Conservation (phyloP, 2,888 invertebrate genomes). For the Leptarthrus brevirostris region DNA sequence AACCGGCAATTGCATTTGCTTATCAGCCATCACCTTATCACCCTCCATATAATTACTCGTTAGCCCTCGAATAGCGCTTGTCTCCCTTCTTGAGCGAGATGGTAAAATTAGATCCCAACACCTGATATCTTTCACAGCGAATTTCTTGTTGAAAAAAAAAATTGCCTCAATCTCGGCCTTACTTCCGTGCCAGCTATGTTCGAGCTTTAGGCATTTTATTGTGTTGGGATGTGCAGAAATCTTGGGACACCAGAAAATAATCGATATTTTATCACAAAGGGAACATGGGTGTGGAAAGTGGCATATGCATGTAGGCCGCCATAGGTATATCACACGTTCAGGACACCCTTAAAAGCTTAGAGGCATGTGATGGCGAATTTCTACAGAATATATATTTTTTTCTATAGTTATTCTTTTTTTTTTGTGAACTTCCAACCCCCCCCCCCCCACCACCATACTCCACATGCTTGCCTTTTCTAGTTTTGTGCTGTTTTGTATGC, state of each 20-base stretch:
- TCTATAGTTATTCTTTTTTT: background rate
- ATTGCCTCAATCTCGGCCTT: background rate
- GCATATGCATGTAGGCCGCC: conserved; percentile 4
- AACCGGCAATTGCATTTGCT: conserved; percentile 2
- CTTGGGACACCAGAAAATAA: conserved; percentile 34
- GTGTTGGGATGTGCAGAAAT: conserved; percentile 24
- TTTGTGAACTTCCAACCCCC: background rate
- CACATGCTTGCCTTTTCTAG: background rate
- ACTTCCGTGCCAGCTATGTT: background rate
- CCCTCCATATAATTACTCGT: background rate
- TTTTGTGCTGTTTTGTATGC: conserved; percentile 21
- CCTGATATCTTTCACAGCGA: conserved; percentile 24
- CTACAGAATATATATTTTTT: no score
- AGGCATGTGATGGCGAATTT: conserved; percentile 1
- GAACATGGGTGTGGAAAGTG: conserved; percentile 31
- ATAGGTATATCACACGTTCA: background rate
- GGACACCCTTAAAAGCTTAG: background rate
- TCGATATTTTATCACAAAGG: conserved; percentile 42
- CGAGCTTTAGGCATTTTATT: conserved; percentile 1
- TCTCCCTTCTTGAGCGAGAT: background rate
- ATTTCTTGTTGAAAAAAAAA: background rate
- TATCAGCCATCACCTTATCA: conserved; percentile 2
- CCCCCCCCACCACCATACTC: background rate
- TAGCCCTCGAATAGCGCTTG: background rate
- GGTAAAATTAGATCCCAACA: conserved; percentile 16